Percentiles rank a stretch among this genome's conserved stretches.
Conservation (phyloP, 2,797 vertebrate species). For the Phalanger gymnotis region DNA sequence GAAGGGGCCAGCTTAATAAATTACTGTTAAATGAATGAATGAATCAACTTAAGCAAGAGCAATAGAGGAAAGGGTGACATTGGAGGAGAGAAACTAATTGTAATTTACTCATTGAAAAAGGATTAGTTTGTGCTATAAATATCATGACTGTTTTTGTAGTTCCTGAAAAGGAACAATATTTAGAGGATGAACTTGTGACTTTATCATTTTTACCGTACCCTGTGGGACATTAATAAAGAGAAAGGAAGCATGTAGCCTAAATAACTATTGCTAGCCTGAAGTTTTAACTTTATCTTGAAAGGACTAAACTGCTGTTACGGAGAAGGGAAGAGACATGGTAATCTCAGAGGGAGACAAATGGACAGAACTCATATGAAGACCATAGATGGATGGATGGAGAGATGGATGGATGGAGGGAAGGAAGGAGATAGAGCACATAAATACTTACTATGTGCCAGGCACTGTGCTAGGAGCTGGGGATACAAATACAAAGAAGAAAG, state of each 20-base stretch:
- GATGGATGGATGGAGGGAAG: too few species aligned
- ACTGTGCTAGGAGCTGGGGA: too few species aligned
- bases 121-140: background rate
- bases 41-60: background rate
- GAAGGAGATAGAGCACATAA: too few species aligned
- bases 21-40: background rate
- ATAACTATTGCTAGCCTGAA: background rate
- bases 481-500: too few species aligned
- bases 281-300: conserved; percentile 26
- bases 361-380: background rate
- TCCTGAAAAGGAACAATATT: background rate
- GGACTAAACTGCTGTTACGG: background rate
- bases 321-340: background rate
- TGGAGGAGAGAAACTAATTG: background rate
- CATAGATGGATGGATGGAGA: background rate
- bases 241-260: conserved; percentile 12
- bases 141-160: background rate
- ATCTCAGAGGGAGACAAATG: background rate
- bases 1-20: background rate
- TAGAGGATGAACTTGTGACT: conserved; percentile 24
- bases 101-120: background rate
- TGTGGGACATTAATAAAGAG: conserved; percentile 2
- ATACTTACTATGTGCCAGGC: too few species aligned
- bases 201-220: conserved; percentile 5
- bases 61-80: background rate